A percentile compares a stretch with the other conserved stretches of the same genome.
phyloP scores from a whole-genome alignment of 2,113 vertebrate genomes.

The Gopherus flavomarginatus region DNA sequence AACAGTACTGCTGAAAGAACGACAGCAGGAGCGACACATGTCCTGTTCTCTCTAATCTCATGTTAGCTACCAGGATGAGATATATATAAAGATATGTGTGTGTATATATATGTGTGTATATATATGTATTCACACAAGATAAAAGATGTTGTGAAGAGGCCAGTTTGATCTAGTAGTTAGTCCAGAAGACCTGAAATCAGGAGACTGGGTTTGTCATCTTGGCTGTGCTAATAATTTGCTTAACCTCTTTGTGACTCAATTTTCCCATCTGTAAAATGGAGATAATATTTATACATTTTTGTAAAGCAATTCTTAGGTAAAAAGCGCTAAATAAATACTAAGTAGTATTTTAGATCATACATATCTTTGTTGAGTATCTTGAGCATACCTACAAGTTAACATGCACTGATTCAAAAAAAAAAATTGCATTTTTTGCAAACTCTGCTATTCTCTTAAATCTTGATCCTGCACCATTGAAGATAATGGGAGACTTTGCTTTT shows the following conservation, averaged over 20 bases:
- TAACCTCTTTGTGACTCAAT: background rate
- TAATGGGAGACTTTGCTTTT: background rate
- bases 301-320: background rate
- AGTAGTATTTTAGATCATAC: background rate
- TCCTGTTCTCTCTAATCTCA: background rate
- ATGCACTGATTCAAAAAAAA: background rate
- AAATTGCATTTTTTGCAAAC: background rate
- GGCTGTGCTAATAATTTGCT: background rate
- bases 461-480: background rate
- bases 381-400: background rate
- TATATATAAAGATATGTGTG: too few relatives aligned
- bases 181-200: too few relatives aligned
- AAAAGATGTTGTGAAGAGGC: background rate
- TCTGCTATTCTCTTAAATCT: background rate
- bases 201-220: background rate
- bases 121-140: background rate
- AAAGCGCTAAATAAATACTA: background rate
- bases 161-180: background rate
- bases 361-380: background rate
- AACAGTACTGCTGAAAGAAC: background rate
- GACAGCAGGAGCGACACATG: background rate
- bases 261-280: background rate
- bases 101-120: too few relatives aligned
- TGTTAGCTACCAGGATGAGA: background rate
- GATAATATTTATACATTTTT: background rate